A percentile compares a stretch with the other conserved stretches of the same genome.
phyloP scores from a whole-genome alignment of 2,888 invertebrate genomes.

The Agrotis exclamationis region DNA sequence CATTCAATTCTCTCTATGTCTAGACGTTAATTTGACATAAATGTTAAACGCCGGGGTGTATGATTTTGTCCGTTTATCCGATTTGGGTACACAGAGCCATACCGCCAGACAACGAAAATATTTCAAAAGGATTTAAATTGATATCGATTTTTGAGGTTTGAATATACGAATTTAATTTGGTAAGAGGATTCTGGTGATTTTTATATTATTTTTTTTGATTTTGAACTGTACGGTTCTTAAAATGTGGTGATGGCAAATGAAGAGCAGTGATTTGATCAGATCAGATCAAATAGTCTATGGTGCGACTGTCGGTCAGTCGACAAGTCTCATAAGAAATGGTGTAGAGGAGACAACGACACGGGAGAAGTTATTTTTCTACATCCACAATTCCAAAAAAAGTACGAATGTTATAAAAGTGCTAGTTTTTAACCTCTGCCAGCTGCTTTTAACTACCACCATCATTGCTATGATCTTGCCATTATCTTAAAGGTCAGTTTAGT shows the following conservation, averaged over 20 bases:
- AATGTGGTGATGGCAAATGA: background rate
- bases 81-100: slow-evolving; percentile 18
- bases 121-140: slow-evolving; percentile 3
- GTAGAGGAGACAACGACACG: too few relatives aligned
- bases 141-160: slow-evolving; percentile 1
- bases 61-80: slow-evolving; percentile 26
- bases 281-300: too few relatives aligned
- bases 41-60: slow-evolving; percentile 46
- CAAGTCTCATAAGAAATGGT: too few relatives aligned
- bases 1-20: slow-evolving; percentile 59
- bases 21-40: slow-evolving; percentile 70
- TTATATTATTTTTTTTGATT: background rate
- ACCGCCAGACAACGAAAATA: slow-evolving; percentile 10
- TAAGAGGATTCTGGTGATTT: background rate
- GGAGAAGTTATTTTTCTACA: background rate
- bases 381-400: background rate
- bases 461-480: too few relatives aligned
- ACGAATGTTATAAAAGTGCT: too few relatives aligned
- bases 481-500: too few relatives aligned
- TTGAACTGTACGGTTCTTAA: background rate
- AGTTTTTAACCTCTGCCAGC: too few relatives aligned
- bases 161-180: slow-evolving; percentile 12
- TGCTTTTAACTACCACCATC: too few relatives aligned
- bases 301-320: too few relatives aligned
- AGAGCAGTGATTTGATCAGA: background rate